Percentiles rank a stretch among this genome's conserved stretches.
These are phyloP conservation scores for Oreocharis arfaki DNA, from an alignment of 2,113 vertebrate species.

Conservation along the genomic window DNA sequence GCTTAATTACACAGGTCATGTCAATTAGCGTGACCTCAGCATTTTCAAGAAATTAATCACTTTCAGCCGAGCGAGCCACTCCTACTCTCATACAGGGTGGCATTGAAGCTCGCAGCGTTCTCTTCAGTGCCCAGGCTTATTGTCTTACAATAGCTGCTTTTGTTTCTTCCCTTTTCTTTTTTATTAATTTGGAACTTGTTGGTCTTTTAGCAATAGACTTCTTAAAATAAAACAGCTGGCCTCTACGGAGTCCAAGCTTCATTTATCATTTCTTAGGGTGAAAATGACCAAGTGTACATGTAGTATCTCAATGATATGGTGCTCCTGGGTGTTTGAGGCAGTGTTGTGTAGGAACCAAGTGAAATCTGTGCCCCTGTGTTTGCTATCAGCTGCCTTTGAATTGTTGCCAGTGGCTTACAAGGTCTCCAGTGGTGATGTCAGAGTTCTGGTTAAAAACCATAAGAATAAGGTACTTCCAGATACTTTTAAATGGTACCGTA, in stretches of 20 bases:
- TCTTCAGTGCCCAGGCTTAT: slow-evolving; percentile 23
- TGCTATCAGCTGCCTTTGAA: not conserved
- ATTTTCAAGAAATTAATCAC: slow-evolving; percentile 83
- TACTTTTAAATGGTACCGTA: not conserved
- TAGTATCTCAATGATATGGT: not conserved
- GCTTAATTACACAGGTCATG: slow-evolving; percentile 83
- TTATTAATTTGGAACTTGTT: not conserved
- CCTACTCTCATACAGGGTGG: slow-evolving; percentile 59
- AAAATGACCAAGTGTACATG: not conserved
- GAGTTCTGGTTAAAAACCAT: slow-evolving; percentile 17
- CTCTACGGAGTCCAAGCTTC: not conserved
- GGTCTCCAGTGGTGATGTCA: not conserved
- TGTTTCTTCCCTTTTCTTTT: not conserved
- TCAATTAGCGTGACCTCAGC: slow-evolving; percentile 81
- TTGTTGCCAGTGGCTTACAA: not conserved
- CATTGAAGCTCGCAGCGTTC: slow-evolving; percentile 42
- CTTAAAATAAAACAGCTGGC: slow-evolving; percentile 12
- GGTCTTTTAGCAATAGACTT: slow-evolving; percentile 16
- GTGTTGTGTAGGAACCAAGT: not conserved
- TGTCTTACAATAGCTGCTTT: slow-evolving; percentile 47
- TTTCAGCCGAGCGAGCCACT: slow-evolving; percentile 50
- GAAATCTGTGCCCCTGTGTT: not conserved
- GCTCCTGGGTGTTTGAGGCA: not conserved
- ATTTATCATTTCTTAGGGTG: not conserved
- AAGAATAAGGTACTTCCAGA: slow-evolving; percentile 6